phyloP scores from a whole-genome alignment of 2,113 vertebrate genomes.

The Clarias macrocephalus region DNA sequence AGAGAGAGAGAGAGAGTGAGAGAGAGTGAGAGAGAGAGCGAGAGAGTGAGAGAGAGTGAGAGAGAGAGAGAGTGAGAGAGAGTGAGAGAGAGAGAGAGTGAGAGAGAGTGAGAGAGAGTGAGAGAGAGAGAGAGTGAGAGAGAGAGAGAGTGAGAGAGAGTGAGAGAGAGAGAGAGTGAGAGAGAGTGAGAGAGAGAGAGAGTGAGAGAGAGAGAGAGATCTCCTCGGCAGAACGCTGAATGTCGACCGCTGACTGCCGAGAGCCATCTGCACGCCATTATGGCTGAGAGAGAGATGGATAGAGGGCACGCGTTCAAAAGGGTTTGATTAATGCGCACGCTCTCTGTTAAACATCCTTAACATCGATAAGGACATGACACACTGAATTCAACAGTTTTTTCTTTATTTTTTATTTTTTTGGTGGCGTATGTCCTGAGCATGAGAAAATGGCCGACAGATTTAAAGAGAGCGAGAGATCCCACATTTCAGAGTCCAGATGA shows the following conservation, averaged over 20 bases:
- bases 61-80: too few relatives aligned
- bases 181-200: too few relatives aligned
- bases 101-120: too few relatives aligned
- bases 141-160: too few relatives aligned
- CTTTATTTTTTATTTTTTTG: too few relatives aligned
- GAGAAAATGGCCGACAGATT: not conserved
- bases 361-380: not conserved
- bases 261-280: slow-evolving; percentile 70
- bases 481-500: slow-evolving; percentile 58
- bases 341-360: not conserved
- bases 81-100: too few relatives aligned
- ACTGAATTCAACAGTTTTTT: not conserved
- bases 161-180: too few relatives aligned
- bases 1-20: too few relatives aligned
- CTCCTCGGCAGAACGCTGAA: not conserved
- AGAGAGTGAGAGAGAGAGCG: too few relatives aligned
- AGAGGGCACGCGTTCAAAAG: slow-evolving; percentile 16
- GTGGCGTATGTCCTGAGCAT: not conserved
- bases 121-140: too few relatives aligned
- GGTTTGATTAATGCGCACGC: not conserved
- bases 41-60: too few relatives aligned
- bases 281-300: not conserved
- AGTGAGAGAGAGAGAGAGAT: slow-evolving; percentile 6
- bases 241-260: slow-evolving; percentile 63
- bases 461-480: slow-evolving; percentile 45